These are phyloP conservation scores for Paramormyrops kingsleyae DNA, from an alignment of 2,113 vertebrate genomes.

Conservation along the genomic window DNA sequence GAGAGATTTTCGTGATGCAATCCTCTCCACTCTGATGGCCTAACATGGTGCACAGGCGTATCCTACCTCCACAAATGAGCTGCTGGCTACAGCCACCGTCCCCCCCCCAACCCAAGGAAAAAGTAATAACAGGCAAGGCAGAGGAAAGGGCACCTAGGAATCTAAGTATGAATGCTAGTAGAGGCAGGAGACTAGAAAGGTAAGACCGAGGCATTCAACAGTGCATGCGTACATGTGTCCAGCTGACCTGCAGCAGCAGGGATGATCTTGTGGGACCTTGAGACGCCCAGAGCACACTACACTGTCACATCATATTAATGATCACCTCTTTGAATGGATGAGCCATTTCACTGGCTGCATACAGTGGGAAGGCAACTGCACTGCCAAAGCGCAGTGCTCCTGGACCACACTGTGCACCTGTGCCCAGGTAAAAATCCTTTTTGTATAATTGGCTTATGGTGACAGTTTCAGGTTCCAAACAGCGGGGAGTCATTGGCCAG, in stretches of 20 bases:
- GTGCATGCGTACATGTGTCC: background rate
- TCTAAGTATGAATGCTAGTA: background rate
- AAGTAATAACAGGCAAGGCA: background rate
- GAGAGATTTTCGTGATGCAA: conserved; percentile 68
- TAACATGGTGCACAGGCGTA: conserved; percentile 54
- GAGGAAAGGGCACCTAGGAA: background rate
- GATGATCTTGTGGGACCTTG: background rate
- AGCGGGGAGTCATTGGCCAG: background rate
- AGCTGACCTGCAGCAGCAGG: background rate
- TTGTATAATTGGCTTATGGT: background rate
- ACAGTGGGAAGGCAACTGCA: background rate
- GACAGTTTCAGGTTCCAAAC: background rate
- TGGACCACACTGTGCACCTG: background rate
- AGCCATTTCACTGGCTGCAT: background rate
- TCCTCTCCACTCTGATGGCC: conserved; percentile 69
- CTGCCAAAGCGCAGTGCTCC: background rate
- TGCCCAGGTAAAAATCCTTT: background rate
- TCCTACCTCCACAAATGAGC: background rate
- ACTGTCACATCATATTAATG: background rate
- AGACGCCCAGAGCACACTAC: background rate
- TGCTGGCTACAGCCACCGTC: background rate
- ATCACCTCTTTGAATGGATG: background rate
- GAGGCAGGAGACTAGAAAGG: background rate
- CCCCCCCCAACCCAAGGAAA: background rate
- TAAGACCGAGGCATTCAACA: background rate